These are phyloP conservation scores for Heliconius ismenius DNA, from an alignment of 2,888 invertebrate genomes.

Conservation along the genomic window DNA sequence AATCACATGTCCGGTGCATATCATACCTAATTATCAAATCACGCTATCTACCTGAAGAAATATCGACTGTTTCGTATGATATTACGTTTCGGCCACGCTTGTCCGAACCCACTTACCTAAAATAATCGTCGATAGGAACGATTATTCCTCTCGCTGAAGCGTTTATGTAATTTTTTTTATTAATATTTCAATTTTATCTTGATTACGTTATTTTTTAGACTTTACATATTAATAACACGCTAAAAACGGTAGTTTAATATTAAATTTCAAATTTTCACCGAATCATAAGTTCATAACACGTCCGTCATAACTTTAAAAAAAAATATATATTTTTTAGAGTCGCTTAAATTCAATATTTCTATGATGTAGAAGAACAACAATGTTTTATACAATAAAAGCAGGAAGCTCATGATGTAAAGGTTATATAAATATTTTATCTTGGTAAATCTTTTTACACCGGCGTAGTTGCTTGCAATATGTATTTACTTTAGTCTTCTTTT, in stretches of 20 bases:
- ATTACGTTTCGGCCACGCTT: slow-evolving; percentile 23
- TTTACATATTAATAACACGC: background rate
- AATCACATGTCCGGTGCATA: slow-evolving; percentile 50
- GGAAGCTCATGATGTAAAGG: slow-evolving; percentile 21
- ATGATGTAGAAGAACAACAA: slow-evolving; percentile 1
- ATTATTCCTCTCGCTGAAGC: background rate
- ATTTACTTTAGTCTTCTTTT: slow-evolving; percentile 32
- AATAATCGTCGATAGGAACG: slow-evolving; percentile 18
- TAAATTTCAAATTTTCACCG: background rate
- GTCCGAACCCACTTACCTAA: slow-evolving; percentile 29
- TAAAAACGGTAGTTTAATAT: background rate
- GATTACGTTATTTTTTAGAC: background rate
- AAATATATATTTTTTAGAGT: background rate
- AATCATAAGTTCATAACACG: background rate
- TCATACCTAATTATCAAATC: slow-evolving; percentile 31
- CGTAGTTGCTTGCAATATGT: slow-evolving; percentile 22
- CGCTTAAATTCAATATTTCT: background rate
- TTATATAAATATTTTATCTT: slow-evolving; percentile 28
- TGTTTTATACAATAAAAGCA: slow-evolving; percentile 21
- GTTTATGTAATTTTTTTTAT: slow-evolving; percentile 9
- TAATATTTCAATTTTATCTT: background rate
- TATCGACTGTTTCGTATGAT: slow-evolving; percentile 21
- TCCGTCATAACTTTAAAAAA: background rate
- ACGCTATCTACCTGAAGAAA: slow-evolving; percentile 29
- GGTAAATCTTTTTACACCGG: slow-evolving; percentile 23